Evolutionary conservation across 2,888 invertebrate genomes (phyloP).

Genomic region (Hydrotaea cyrtoneurina): DNA sequence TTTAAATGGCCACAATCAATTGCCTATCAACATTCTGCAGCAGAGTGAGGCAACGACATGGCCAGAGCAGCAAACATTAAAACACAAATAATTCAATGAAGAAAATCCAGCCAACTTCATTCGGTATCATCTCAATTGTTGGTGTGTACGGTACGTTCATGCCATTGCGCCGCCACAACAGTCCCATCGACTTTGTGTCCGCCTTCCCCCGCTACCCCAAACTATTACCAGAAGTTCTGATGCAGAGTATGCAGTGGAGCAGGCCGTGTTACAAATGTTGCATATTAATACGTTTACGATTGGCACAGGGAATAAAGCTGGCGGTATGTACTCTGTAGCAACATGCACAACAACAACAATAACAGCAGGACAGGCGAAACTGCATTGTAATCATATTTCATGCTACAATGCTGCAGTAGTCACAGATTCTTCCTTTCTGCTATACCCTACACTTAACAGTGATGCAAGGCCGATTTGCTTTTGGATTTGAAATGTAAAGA

Average conservation of each 20-base stretch:
- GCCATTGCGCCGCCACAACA: background rate
- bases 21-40: slow-evolving; percentile 55
- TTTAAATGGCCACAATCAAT: slow-evolving; percentile 64
- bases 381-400: slow-evolving; percentile 68
- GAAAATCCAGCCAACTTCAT: slow-evolving; percentile 58
- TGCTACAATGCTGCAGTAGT: slow-evolving; percentile 68
- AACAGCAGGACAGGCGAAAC: slow-evolving; percentile 59
- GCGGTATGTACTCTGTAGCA: slow-evolving; percentile 5
- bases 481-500: too few relatives aligned
- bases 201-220: background rate
- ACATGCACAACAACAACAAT: slow-evolving; percentile 30
- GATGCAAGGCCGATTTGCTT: too few relatives aligned
- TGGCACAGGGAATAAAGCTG: slow-evolving; percentile 37
- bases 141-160: slow-evolving; percentile 19
- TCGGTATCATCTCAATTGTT: slow-evolving; percentile 52
- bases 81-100: slow-evolving; percentile 32
- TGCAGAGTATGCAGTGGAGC: slow-evolving; percentile 29
- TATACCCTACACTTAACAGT: too few relatives aligned
- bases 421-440: slow-evolving; percentile 53
- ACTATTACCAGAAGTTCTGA: background rate
- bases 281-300: slow-evolving; percentile 66
- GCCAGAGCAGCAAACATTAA: slow-evolving; percentile 6
- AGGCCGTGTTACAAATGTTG: slow-evolving; percentile 61
- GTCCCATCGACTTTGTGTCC: background rate
- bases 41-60: background rate